Base-by-base conservation (phyloP, 2,797 vertebrate genomes). In the Sebastes iracundus region DNA sequence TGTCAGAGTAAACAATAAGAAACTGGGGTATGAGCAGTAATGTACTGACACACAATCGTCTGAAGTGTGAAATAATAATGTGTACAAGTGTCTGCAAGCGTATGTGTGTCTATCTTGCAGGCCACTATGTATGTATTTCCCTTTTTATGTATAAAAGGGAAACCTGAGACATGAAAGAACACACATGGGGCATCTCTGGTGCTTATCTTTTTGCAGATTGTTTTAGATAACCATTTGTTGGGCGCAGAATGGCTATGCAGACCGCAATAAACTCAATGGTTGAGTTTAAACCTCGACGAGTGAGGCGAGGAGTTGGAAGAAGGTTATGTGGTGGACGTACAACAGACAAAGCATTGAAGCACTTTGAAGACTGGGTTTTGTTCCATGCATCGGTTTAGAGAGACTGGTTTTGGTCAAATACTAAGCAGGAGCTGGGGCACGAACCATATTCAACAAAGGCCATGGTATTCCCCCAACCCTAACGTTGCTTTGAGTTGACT, bases 111-210 rank as follows among this genome's bases (percentile, higher is more conserved):
- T 8, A 13, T 58, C 55, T 14, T 58, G 55, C 23, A 27, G 23
- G 0, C 25, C 7, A 1, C 23, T 27, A 46, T 46, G 14, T 46
- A 46, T 46, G 6, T 27, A 7, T 58, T 46, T 46, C 42, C 42
- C 42, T 46, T 46, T 46, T 13, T 23, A 27, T 8, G 23, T 46
- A 46, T 58, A 5, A 2, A 58, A 58, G 23, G 13, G 6, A 58
- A 58, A 27, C 55, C 1, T 16, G 13, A 27, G 23, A 58, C 7
- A 8, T 27, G 56, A 27, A 27, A 58, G 56, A 27, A 27, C 25
- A 58, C 14, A 58, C 25, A 16, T 27, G 25, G 23, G 14, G 7
- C 2, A 16, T 27, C 0, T 27, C 23, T 27, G 0, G 23, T 58
- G 55, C 25, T 28, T 27, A 25, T 27, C 22, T 49, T 49, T 53